These are phyloP conservation scores for Lacerta agilis DNA, from an alignment of 2,797 vertebrate species.

Conservation along the genomic window DNA sequence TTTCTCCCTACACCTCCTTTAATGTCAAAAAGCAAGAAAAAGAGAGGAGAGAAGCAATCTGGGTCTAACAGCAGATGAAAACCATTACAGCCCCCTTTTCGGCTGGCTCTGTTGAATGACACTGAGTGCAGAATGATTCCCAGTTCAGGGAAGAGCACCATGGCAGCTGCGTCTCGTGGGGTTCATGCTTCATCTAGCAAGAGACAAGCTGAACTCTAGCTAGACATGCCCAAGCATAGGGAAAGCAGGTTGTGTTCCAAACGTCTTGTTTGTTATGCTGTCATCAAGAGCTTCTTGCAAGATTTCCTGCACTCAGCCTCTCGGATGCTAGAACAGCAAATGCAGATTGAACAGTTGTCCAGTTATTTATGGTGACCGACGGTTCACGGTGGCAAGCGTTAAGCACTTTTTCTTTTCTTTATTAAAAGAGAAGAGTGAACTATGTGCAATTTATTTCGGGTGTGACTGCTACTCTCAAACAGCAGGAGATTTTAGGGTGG, in stretches of 20 bases:
- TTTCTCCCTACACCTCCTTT: not conserved
- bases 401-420: too few relatives aligned
- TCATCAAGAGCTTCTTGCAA: constrained; percentile 45
- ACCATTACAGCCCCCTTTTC: constrained; percentile 33
- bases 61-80: constrained; percentile 30
- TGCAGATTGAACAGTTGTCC: constrained; percentile 33
- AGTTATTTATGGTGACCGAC: constrained; percentile 11
- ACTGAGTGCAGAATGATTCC: constrained; percentile 28
- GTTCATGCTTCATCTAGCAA: constrained; percentile 68
- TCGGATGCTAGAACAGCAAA: constrained; percentile 31
- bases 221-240: constrained; percentile 49
- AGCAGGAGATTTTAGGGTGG: not conserved
- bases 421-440: not conserved
- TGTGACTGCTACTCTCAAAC: not conserved
- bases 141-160: constrained; percentile 26
- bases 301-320: constrained; percentile 28
- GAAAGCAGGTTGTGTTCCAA: constrained; percentile 56
- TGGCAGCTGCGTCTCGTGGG: constrained; percentile 44
- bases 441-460: not conserved
- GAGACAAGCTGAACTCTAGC: constrained; percentile 63
- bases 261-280: constrained; percentile 53
- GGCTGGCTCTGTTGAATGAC: constrained; percentile 42
- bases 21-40: not conserved
- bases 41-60: not conserved
- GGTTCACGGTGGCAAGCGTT: not conserved